Evolutionary conservation across 2,888 invertebrate species (phyloP).

Genomic region (Chirona hameri): DNA sequence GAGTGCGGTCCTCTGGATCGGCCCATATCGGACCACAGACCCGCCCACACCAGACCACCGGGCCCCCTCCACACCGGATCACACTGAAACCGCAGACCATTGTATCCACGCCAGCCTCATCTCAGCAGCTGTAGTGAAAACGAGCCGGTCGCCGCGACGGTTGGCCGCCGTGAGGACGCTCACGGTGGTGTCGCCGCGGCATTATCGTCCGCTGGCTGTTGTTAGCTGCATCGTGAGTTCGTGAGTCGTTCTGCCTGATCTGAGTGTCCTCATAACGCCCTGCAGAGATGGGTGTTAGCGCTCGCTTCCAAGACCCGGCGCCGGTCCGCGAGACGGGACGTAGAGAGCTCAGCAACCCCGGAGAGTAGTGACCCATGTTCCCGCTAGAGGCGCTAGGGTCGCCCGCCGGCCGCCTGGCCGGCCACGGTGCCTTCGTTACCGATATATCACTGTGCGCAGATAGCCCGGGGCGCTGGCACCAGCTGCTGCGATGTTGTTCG

Average conservation of each 20-base stretch:
- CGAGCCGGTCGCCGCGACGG: neutral
- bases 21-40: neutral
- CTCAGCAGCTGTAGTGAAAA: too few species aligned
- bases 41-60: too few species aligned
- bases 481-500: neutral
- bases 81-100: too few species aligned
- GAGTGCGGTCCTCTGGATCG: too few species aligned
- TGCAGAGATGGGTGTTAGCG: neutral
- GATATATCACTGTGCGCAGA: neutral
- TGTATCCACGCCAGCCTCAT: too few species aligned
- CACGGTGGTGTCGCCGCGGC: neutral
- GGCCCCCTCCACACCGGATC: too few species aligned
- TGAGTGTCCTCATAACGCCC: too few species aligned
- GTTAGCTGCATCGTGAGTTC: too few species aligned
- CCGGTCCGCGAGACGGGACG: neutral
- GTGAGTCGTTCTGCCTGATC: too few species aligned
- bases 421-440: neutral
- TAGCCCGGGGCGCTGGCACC: neutral
- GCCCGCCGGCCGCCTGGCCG: neutral
- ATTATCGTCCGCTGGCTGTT: neutral
- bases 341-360: neutral
- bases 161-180: too few species aligned
- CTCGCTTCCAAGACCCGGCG: neutral
- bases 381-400: neutral
- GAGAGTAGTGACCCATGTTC: neutral